Percentiles rank a stretch among this genome's conserved stretches.
Conservation (phyloP, 1,140 invertebrate species). For the Drosophila virilis region DNA sequence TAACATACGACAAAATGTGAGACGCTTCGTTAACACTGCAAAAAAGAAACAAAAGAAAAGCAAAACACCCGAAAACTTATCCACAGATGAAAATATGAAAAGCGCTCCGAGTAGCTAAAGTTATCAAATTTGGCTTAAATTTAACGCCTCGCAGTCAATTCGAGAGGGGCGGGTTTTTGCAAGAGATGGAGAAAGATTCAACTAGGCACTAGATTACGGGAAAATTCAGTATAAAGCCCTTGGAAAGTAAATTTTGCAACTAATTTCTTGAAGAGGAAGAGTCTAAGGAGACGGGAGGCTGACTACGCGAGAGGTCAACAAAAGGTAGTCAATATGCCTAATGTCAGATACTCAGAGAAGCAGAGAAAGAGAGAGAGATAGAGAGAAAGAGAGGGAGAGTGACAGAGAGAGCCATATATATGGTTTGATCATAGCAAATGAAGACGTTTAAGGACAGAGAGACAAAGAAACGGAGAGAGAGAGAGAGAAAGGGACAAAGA, state of each 20-base stretch:
- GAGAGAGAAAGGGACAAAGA: background rate
- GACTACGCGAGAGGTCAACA: too few species aligned
- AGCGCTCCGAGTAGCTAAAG: background rate
- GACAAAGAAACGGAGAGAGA: background rate
- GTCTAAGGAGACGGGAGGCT: too few species aligned
- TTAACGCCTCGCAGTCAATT: too few species aligned
- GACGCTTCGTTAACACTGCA: slow-evolving; percentile 23
- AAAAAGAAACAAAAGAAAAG: background rate
- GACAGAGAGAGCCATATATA: too few species aligned
- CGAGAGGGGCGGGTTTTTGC: background rate
- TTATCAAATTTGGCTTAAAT: background rate
- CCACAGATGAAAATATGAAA: slow-evolving; percentile 6
- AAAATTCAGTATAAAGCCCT: background rate
- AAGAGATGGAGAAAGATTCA: too few species aligned
- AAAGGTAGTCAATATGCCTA: background rate
- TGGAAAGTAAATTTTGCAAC: background rate
- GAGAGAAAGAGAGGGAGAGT: background rate
- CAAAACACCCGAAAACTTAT: background rate
- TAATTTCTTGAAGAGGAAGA: background rate
- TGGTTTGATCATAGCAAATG: too few species aligned
- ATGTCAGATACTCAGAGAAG: background rate
- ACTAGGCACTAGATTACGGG: too few species aligned
- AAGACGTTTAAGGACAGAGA: too few species aligned
- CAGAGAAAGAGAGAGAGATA: background rate
- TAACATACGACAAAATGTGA: slow-evolving; percentile 35